These are phyloP conservation scores for Drosophila punjabiensis DNA, from an alignment of 1,140 invertebrate genomes.

Conservation along the genomic window DNA sequence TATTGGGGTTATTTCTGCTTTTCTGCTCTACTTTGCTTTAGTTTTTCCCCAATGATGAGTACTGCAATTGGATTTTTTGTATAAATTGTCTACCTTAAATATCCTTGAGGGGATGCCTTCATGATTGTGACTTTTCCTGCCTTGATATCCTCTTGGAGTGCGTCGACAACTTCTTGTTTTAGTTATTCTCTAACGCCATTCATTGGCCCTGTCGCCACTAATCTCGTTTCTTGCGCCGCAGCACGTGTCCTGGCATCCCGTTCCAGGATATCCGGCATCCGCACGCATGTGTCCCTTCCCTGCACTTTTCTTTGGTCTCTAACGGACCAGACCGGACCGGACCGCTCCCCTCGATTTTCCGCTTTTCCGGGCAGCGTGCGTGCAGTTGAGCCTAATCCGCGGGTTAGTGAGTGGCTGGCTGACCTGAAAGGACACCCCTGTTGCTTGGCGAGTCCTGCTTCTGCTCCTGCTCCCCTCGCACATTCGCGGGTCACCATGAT, in stretches of 20 bases:
- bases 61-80: too few species aligned
- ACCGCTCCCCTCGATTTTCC: background rate
- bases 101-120: background rate
- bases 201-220: conserved; percentile 8
- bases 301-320: conserved; percentile 5
- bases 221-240: conserved; percentile 43
- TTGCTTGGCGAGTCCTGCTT: conserved; percentile 31
- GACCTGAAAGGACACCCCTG: conserved; percentile 49
- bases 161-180: conserved; percentile 13
- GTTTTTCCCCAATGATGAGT: background rate
- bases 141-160: background rate
- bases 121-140: too few species aligned
- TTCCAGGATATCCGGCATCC: conserved; percentile 34
- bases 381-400: conserved; percentile 77
- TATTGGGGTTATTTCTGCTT: conserved; percentile 4
- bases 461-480: conserved; percentile 3
- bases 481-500: conserved; percentile 52
- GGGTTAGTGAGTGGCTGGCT: conserved; percentile 59
- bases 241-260: conserved; percentile 48
- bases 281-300: conserved; percentile 1
- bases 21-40: background rate
- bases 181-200: conserved; percentile 9
- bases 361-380: conserved; percentile 60
- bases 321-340: background rate
- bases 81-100: background rate